These are phyloP conservation scores for Apocheima hispidaria DNA, from an alignment of 2,888 invertebrate genomes.

Conservation along the genomic window DNA sequence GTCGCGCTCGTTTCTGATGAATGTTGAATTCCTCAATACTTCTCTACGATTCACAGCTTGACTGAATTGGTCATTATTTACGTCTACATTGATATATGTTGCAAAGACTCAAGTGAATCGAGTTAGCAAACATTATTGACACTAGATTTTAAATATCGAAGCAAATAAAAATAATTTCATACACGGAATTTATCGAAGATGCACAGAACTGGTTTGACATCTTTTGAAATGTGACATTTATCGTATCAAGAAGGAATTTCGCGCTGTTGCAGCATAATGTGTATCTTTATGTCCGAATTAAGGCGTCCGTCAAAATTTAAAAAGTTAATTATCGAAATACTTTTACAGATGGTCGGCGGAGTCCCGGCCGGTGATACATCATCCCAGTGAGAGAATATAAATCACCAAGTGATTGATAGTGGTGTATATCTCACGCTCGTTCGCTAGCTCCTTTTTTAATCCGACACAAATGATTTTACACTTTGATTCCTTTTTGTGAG, in stretches of 20 bases:
- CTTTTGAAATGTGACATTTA: conserved; percentile 21
- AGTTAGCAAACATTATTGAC: not conserved
- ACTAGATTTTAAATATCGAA: conserved; percentile 1
- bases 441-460: conserved; percentile 83
- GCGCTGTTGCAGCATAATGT: conserved; percentile 41
- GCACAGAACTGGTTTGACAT: conserved; percentile 14
- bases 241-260: conserved; percentile 43
- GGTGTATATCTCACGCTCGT: conserved; percentile 80
- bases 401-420: conserved; percentile 84
- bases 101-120: too few relatives aligned
- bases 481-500: conserved; percentile 78
- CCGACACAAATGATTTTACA: conserved; percentile 84
- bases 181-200: conserved; percentile 2
- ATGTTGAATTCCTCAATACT: conserved; percentile 49
- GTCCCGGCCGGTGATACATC: conserved; percentile 77
- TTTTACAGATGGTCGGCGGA: conserved; percentile 63
- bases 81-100: not conserved
- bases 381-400: conserved; percentile 79
- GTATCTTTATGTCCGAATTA: conserved; percentile 58
- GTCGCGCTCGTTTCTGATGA: conserved; percentile 69
- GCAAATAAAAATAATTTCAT: not conserved
- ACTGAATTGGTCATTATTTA: conserved; percentile 29
- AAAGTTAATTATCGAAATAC: conserved; percentile 84
- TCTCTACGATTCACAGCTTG: conserved; percentile 31
- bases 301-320: conserved; percentile 82